Percentiles rank a stretch among this genome's conserved stretches.
phyloP scores from a whole-genome alignment of 1,140 invertebrate species.

The Cyclina sinensis region DNA sequence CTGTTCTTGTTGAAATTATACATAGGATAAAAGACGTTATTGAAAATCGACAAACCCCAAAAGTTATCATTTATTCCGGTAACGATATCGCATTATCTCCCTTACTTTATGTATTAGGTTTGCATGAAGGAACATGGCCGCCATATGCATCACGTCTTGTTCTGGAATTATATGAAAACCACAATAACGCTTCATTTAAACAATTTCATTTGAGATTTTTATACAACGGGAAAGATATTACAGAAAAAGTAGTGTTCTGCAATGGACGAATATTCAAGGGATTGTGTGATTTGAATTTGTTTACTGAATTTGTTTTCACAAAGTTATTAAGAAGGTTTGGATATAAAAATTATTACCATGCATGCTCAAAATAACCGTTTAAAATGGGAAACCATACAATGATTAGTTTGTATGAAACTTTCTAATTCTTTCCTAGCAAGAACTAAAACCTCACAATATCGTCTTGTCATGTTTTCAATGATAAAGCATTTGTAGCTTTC shows the following conservation, averaged over 20 bases:
- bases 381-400: no score
- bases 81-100: constrained; percentile 96
- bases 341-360: constrained; percentile 4
- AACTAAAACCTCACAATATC: no score
- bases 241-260: constrained; percentile 93
- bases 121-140: constrained; percentile 89
- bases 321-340: constrained; percentile 39
- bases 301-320: constrained; percentile 81
- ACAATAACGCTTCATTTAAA: constrained; percentile 85
- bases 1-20: constrained; percentile 85
- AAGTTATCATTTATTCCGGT: constrained; percentile 95
- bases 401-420: no score
- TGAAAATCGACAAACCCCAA: constrained; percentile 92
- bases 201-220: constrained; percentile 92
- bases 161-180: constrained; percentile 90
- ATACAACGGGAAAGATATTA: constrained; percentile 95
- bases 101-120: constrained; percentile 92
- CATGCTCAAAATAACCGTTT: constrained; percentile 42
- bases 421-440: no score
- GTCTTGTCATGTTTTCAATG: no score
- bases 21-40: constrained; percentile 92
- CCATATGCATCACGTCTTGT: constrained; percentile 94
- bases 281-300: constrained; percentile 83
- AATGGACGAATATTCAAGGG: constrained; percentile 67
- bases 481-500: no score